These are phyloP conservation scores for Eumerus sabulonum DNA, from an alignment of 2,888 invertebrate genomes.

Conservation along the genomic window DNA sequence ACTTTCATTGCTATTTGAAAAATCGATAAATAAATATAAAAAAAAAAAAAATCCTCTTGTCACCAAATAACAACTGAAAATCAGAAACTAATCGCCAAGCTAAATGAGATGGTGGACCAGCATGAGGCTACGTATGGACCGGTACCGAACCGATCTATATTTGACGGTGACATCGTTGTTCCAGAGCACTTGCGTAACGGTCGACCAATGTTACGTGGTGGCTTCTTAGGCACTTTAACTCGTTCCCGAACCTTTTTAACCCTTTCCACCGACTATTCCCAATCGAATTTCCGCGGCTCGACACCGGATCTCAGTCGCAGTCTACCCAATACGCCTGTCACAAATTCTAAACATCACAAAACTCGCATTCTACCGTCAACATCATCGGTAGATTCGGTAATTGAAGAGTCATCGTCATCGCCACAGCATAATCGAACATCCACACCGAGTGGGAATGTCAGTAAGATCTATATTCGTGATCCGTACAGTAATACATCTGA, in stretches of 20 bases:
- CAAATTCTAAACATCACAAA: conserved; percentile 70
- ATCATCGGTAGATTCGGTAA: conserved; percentile 72
- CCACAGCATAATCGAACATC: conserved; percentile 61
- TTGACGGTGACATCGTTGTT: conserved; percentile 76
- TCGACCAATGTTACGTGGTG: conserved; percentile 75
- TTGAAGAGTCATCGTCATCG: conserved; percentile 71
- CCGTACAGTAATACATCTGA: conserved; percentile 40
- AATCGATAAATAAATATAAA: conserved; percentile 15
- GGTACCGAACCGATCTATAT: conserved; percentile 73
- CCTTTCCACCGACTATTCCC: conserved; percentile 73
- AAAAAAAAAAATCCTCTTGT: conserved; percentile 28
- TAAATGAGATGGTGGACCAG: conserved; percentile 72
- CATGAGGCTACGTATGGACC: conserved; percentile 73
- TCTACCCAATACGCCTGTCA: conserved; percentile 76
- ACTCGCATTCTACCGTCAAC: conserved; percentile 70
- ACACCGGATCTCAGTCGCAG: conserved; percentile 78
- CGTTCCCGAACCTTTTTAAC: conserved; percentile 82
- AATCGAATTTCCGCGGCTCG: conserved; percentile 75
- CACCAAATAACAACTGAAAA: conserved; percentile 36
- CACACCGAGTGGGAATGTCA: conserved; percentile 51
- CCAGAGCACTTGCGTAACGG: conserved; percentile 75
- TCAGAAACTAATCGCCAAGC: conserved; percentile 77
- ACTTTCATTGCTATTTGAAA: conserved; percentile 49
- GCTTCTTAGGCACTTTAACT: conserved; percentile 81
- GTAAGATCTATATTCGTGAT: conserved; percentile 59